Percentiles rank a stretch among this genome's conserved stretches.
Conservation (phyloP, 2,888 invertebrate species). For the Cosmopolites sordidus region DNA sequence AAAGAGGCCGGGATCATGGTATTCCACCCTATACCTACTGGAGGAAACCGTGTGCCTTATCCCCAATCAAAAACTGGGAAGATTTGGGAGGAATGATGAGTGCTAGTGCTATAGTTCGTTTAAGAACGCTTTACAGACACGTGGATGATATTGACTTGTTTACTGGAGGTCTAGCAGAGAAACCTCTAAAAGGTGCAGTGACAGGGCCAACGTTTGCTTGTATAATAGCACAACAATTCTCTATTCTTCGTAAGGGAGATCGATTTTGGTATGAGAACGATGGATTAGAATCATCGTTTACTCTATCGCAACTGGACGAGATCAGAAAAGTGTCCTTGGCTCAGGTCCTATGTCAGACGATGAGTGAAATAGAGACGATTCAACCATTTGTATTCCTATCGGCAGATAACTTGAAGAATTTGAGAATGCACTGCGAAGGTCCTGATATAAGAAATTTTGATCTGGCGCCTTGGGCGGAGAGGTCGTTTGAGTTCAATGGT, state of each 20-base stretch:
- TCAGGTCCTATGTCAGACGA: conserved; percentile 66
- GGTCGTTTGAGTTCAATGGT: conserved; percentile 19
- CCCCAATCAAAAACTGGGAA: conserved; percentile 61
- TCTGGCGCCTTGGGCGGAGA: conserved; percentile 60
- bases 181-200: conserved; percentile 72
- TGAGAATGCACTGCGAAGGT: conserved; percentile 54
- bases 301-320: conserved; percentile 70
- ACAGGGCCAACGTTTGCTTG: conserved; percentile 87
- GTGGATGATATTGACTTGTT: conserved; percentile 83
- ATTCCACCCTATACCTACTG: conserved; percentile 74
- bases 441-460: conserved; percentile 55
- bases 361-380: conserved; percentile 61
- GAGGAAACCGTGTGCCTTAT: conserved; percentile 74
- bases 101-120: conserved; percentile 57
- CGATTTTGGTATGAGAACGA: conserved; percentile 83
- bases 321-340: conserved; percentile 67
- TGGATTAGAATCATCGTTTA: conserved; percentile 68
- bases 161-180: conserved; percentile 77
- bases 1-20: conserved; percentile 83
- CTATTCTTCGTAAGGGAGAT: conserved; percentile 71
- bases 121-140: conserved; percentile 55
- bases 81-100: conserved; percentile 68
- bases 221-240: conserved; percentile 82
- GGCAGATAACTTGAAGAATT: conserved; percentile 57
- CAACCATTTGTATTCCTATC: conserved; percentile 69